phyloP scores from a whole-genome alignment of 30 jellyfish, hydroid and myxozoan species.

The Hydra vulgaris region DNA sequence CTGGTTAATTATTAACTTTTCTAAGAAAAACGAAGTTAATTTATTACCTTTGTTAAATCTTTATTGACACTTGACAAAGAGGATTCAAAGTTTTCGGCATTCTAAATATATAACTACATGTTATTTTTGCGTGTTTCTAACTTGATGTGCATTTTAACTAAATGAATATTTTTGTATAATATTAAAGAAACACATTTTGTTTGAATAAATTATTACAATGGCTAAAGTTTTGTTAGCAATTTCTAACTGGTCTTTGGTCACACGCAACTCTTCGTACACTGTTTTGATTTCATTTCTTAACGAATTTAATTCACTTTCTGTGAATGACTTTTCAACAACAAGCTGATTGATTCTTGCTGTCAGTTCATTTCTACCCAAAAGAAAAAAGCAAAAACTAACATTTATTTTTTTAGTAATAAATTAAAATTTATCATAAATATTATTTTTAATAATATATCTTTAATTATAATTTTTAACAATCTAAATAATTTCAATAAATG shows the following conservation, averaged over 20 bases:
- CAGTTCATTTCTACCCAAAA: conserved; percentile 20
- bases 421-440: too few species aligned
- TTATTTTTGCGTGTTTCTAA: too few species aligned
- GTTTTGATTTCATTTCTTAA: conserved; percentile 55
- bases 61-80: conserved; percentile 44
- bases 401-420: too few species aligned
- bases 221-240: conserved; percentile 7
- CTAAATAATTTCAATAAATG: too few species aligned
- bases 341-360: conserved; percentile 39
- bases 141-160: too few species aligned
- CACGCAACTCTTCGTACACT: conserved; percentile 45
- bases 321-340: conserved; percentile 46
- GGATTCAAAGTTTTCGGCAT: conserved; percentile 59
- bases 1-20: background rate
- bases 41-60: conserved; percentile 58
- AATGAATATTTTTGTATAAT: too few species aligned
- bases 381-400: background rate
- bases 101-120: conserved; percentile 39
- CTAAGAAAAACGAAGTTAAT: too few species aligned
- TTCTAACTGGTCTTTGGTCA: conserved; percentile 41
- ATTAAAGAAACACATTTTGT: too few species aligned
- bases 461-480: too few species aligned
- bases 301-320: conserved; percentile 47
- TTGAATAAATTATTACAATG: background rate
- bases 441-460: too few species aligned